A percentile compares a stretch with the other conserved stretches of the same genome.
Evolutionary conservation across 2,113 vertebrate species (phyloP).

Genomic region (Galbula dea): DNA sequence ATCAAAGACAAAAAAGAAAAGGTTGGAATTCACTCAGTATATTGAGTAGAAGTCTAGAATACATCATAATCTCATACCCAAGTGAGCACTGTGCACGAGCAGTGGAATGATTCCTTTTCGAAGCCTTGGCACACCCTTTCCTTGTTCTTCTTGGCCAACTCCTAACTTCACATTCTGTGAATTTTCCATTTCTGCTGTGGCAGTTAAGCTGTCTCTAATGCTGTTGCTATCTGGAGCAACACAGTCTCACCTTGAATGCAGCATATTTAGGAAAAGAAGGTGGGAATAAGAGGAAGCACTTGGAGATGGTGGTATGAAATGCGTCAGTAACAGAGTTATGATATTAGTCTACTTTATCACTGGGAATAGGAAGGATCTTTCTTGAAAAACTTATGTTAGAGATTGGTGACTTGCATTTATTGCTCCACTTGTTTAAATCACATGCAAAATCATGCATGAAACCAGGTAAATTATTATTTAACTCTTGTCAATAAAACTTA

Average conservation of each 20-base stretch:
- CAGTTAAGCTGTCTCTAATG: not conserved
- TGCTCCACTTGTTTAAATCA: not conserved
- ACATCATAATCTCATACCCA: not conserved
- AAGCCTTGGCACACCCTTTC: not conserved
- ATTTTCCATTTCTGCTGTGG: not conserved
- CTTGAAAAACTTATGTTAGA: not conserved
- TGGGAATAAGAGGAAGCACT: not conserved
- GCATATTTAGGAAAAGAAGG: not conserved
- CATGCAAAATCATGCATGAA: not conserved
- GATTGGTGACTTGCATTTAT: not conserved
- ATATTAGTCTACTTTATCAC: fast-evolving
- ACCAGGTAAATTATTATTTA: not conserved
- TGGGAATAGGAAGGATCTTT: not conserved
- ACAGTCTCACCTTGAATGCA: not conserved
- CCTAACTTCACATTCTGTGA: not conserved
- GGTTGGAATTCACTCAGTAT: not conserved
- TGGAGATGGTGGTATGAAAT: not conserved
- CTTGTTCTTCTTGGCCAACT: not conserved
- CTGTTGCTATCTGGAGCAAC: not conserved
- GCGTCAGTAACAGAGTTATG: not conserved
- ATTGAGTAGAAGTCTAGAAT: not conserved
- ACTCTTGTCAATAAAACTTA: not conserved
- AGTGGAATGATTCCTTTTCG: not conserved
- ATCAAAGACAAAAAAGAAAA: not conserved
- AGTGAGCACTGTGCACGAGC: not conserved